phyloP scores from a whole-genome alignment of 2,888 invertebrate genomes.

The Temnothorax unifasciatus region DNA sequence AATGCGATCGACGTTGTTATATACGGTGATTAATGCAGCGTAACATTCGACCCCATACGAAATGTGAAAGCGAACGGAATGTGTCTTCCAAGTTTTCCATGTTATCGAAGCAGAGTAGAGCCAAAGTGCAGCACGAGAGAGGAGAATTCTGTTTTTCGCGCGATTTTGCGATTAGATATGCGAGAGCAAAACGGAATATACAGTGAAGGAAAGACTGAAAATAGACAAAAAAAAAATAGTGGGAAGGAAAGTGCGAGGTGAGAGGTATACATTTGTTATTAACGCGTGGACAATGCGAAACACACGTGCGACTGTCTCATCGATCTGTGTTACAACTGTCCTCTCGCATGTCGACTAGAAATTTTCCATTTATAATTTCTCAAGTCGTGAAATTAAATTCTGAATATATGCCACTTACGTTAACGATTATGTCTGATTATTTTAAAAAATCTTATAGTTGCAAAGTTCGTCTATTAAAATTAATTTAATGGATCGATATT shows the following conservation, averaged over 20 bases:
- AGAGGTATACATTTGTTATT: conserved; percentile 73
- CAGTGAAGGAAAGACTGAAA: conserved; percentile 82
- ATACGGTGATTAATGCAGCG: not conserved
- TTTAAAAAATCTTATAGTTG: not conserved
- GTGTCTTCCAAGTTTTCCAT: conserved; percentile 79
- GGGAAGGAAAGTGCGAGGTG: conserved; percentile 72
- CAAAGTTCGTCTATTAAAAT: not conserved
- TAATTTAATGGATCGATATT: not conserved
- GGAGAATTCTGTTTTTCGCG: conserved; percentile 39
- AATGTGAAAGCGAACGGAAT: conserved; percentile 70
- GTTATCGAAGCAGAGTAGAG: conserved; percentile 51
- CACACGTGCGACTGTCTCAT: conserved; percentile 19
- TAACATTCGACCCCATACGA: conserved; percentile 54
- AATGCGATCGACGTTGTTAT: not conserved
- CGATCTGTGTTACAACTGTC: conserved; percentile 14
- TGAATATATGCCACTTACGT: not conserved
- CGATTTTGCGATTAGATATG: conserved; percentile 51
- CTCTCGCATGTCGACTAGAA: conserved; percentile 28
- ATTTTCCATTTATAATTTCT: conserved; percentile 1
- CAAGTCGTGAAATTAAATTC: not conserved
- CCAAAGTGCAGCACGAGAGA: conserved; percentile 44
- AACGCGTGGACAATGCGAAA: conserved; percentile 43
- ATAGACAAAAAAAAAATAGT: conserved; percentile 31
- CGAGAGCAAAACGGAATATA: conserved; percentile 59
- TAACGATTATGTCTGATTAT: not conserved